Evolutionary conservation across 2,797 vertebrate genomes (phyloP), one percentile per base, ranked within the genome.

Genomic region (Orestias chungarensis): DNA sequence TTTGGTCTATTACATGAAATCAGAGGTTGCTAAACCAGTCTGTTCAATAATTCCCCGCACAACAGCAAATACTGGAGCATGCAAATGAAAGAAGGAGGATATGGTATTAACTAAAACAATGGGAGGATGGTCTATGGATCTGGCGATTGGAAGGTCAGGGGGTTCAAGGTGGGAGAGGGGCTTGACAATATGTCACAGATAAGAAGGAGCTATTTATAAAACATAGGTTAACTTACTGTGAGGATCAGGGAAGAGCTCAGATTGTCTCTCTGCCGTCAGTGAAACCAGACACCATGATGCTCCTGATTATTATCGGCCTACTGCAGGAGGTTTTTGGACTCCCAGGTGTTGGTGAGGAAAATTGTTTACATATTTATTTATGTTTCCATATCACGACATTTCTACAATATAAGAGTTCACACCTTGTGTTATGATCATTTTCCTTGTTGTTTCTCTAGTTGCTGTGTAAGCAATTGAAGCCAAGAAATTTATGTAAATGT

Each of bases 161-260:
- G 46, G 88, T 89, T 93, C 92, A 94, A 89, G 91, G 92, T 88
- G 82, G 86, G 71, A 88, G 69, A 75, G 72, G 85, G 73, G 85
- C 73, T 46, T 43, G 44, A 81, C 77, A 86, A 66, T 64, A 47
- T 66, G 69, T 72, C 67, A 57, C 86, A 90, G 92, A 94, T 92
- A 91, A 90, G 83, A 77, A 52, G 47, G 14, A 68, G 12, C 76
- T 90, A 84, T 90, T 90, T 90, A 91, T 90, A 70, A 76, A 11
- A 31, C 55, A 23, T 64, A 18, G 27, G 20, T 23, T 23, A 33
- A 57, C 66, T 61, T 68, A 27, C 70, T 54, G n/a, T 74, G 40
- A 70, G 29, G 27, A 15, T 59, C 49, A 38, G 31, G 8, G 46
- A 52, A 43, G 55, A 73, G 31, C 68, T 57, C 29, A 40, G 67